A percentile compares a stretch with the other conserved stretches of the same genome.
Conservation (phyloP, 2,888 invertebrate species). For the Agapostemon virescens region DNA sequence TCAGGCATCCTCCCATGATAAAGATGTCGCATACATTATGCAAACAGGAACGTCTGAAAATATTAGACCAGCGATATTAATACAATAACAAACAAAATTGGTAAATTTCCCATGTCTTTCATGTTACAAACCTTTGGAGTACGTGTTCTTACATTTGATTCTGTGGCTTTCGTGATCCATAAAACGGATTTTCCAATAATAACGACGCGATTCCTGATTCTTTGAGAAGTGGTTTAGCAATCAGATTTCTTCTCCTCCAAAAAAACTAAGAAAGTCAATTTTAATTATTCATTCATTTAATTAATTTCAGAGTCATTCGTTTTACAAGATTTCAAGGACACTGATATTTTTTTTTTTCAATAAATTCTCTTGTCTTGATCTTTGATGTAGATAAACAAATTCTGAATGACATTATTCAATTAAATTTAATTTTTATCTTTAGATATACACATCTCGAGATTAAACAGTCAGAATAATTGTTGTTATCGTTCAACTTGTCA, state of each 20-base stretch:
- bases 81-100: conserved; percentile 23
- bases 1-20: conserved; percentile 98
- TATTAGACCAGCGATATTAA: neutral
- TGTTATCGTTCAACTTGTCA: neutral
- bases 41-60: conserved; percentile 90
- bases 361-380: no score
- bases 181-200: conserved; percentile 98
- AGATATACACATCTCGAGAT: neutral
- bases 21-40: conserved; percentile 98
- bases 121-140: conserved; percentile 60
- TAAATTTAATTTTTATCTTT: neutral
- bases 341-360: no score
- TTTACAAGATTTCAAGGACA: neutral
- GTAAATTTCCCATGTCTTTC: conserved; percentile 3
- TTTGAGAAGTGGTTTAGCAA: conserved; percentile 94
- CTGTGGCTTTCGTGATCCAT: conserved; percentile 92
- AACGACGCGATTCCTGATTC: conserved; percentile 95
- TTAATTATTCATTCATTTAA: no score
- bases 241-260: conserved; percentile 93
- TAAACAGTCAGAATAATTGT: neutral
- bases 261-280: conserved; percentile 88
- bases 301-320: neutral
- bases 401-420: neutral
- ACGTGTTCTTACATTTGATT: conserved; percentile 87
- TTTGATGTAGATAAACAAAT: neutral